phyloP scores from a whole-genome alignment of 2,113 vertebrate genomes.

The Labrus mixtus region DNA sequence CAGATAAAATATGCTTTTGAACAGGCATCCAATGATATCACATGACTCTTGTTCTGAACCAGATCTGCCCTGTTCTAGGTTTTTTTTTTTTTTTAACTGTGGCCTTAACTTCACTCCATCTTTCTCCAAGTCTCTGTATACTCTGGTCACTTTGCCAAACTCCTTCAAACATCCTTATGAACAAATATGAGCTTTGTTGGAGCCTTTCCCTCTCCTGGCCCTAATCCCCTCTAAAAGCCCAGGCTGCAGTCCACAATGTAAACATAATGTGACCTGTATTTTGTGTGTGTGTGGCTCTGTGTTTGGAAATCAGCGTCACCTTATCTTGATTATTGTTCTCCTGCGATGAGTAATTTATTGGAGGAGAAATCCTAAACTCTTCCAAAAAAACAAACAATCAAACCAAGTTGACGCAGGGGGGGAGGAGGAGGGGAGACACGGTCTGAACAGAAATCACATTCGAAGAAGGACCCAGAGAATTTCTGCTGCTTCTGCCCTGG shows the following conservation, averaged over 20 bases:
- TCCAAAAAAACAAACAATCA: conserved; percentile 59
- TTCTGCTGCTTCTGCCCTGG: conserved; percentile 59
- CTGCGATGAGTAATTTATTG: conserved; percentile 27
- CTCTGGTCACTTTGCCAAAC: conserved; percentile 56
- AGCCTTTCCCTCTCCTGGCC: conserved; percentile 35
- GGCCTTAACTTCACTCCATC: conserved; percentile 16
- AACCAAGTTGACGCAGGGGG: conserved; percentile 13
- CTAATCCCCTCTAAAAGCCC: conserved; percentile 55
- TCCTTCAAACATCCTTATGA: conserved; percentile 47
- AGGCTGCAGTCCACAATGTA: conserved; percentile 42
- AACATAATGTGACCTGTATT: conserved; percentile 55
- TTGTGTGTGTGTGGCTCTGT: conserved; percentile 34
- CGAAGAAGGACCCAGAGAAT: conserved; percentile 20
- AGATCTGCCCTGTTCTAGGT: neutral
- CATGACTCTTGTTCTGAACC: conserved; percentile 6
- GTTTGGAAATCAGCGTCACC: conserved; percentile 33
- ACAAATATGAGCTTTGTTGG: conserved; percentile 52
- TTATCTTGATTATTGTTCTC: conserved; percentile 56
- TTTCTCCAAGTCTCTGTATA: conserved; percentile 37
- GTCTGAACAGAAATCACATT: conserved; percentile 49
- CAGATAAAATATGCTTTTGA: conserved; percentile 39
- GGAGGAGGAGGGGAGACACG: conserved; percentile 22
- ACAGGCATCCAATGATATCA: conserved; percentile 15
- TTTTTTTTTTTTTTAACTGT: conserved; percentile 8
- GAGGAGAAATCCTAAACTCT: conserved; percentile 41